phyloP scores from a whole-genome alignment of 1,140 invertebrate genomes.

The Cylas formicarius region DNA sequence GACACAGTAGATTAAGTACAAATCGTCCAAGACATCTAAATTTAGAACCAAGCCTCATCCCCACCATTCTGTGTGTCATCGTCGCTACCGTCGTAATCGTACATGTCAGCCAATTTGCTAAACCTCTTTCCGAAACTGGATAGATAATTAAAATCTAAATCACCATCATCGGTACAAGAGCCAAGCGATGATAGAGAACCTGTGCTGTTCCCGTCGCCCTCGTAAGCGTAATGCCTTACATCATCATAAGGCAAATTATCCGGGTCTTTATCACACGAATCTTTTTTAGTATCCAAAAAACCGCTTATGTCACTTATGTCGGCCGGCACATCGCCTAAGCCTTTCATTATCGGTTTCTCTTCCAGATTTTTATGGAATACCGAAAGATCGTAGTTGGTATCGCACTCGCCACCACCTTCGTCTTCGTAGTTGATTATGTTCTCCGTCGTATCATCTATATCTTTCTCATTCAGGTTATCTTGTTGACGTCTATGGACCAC shows the following conservation, averaged over 20 bases:
- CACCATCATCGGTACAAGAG: slow-evolving; percentile 88
- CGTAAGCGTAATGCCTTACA: slow-evolving; percentile 91
- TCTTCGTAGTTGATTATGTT: slow-evolving; percentile 97
- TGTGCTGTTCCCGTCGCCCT: slow-evolving; percentile 87
- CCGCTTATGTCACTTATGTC: slow-evolving; percentile 77
- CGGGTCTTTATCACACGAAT: slow-evolving; percentile 82
- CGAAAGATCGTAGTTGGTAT: slow-evolving; percentile 88
- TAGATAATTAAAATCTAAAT: slow-evolving; percentile 94
- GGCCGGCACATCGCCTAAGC: slow-evolving; percentile 37
- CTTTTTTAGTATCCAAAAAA: slow-evolving; percentile 84
- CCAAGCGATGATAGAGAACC: slow-evolving; percentile 89
- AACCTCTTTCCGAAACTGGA: slow-evolving; percentile 95
- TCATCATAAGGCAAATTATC: slow-evolving; percentile 89
- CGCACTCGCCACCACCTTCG: slow-evolving; percentile 92
- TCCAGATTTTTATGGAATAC: slow-evolving; percentile 54
- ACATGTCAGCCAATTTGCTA: slow-evolving; percentile 95
- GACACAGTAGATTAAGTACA: slow-evolving; percentile 32
- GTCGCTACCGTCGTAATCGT: slow-evolving; percentile 83
- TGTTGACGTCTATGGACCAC: slow-evolving; percentile 77
- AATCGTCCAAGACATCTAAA: slow-evolving; percentile 13
- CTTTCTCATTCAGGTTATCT: slow-evolving; percentile 80
- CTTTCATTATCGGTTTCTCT: slow-evolving; percentile 39
- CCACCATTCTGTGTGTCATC: slow-evolving; percentile 60
- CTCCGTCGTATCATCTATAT: slow-evolving; percentile 91
- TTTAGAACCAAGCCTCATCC: slow-evolving; percentile 71